Conservation (phyloP, 2,113 vertebrate genomes). For the Tringa solitaria region DNA sequence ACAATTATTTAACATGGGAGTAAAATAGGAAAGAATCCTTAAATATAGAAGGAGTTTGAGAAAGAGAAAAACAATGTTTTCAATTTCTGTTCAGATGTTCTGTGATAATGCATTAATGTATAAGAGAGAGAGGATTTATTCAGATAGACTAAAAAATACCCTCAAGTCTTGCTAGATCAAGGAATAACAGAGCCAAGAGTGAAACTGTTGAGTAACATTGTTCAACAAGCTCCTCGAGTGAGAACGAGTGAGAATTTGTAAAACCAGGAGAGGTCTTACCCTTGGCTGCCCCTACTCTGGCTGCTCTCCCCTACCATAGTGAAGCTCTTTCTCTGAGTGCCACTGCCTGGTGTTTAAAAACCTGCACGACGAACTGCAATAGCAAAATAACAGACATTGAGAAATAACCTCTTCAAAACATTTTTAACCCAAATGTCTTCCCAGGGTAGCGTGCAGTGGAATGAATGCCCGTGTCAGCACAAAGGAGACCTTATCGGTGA, state of each 20-base stretch:
- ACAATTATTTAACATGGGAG: neutral
- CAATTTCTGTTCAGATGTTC: neutral
- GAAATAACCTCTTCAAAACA: slow-evolving; percentile 14
- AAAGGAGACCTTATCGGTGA: neutral
- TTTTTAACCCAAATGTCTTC: neutral
- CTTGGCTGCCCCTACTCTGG: neutral
- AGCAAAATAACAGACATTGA: slow-evolving; percentile 16
- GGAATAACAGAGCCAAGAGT: neutral
- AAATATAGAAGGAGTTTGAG: neutral
- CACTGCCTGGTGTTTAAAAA: neutral
- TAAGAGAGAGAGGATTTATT: neutral
- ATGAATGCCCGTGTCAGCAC: neutral
- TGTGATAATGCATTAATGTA: neutral
- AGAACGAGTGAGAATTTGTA: neutral
- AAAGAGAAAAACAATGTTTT: neutral
- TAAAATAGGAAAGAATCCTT: neutral
- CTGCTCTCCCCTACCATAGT: neutral
- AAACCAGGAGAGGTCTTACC: neutral
- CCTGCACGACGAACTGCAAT: neutral
- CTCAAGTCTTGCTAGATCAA: neutral
- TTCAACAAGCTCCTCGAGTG: neutral
- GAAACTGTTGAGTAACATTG: neutral
- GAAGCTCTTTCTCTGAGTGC: neutral
- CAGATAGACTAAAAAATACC: neutral
- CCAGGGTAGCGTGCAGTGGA: neutral